These are phyloP conservation scores for Bolinopsis microptera DNA, from an alignment of 37 sponge, comb jelly and placozoan genomes.

Conservation along the genomic window DNA sequence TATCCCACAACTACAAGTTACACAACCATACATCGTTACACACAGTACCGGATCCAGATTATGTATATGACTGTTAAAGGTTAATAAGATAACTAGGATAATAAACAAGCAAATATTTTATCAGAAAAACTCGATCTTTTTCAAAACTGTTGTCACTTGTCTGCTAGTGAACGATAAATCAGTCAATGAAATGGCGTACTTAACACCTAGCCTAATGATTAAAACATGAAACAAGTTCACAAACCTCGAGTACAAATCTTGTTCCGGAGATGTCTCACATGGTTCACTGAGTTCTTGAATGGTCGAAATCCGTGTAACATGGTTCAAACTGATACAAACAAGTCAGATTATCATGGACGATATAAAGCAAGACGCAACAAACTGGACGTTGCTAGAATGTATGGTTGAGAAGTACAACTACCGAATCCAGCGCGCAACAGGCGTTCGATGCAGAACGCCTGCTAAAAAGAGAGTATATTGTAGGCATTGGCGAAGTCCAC, in stretches of 20 bases:
- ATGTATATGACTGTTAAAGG: too few relatives aligned
- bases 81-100: too few relatives aligned
- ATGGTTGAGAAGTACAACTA: conserved; percentile 55
- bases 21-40: too few relatives aligned
- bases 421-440: conserved; percentile 55
- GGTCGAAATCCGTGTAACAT: conserved; percentile 51
- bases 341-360: conserved; percentile 22
- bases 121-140: too few relatives aligned
- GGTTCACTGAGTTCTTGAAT: conserved; percentile 41
- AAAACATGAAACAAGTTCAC: not conserved
- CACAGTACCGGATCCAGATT: too few relatives aligned
- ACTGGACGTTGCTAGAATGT: not conserved
- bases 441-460: conserved; percentile 56
- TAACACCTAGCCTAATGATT: too few relatives aligned
- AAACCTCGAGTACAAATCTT: conserved; percentile 56
- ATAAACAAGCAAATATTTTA: too few relatives aligned
- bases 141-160: too few relatives aligned
- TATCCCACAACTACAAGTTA: too few relatives aligned
- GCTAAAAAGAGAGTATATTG: conserved; percentile 50
- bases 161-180: too few relatives aligned
- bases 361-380: not conserved
- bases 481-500: conserved; percentile 37
- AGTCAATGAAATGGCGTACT: too few relatives aligned
- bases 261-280: conserved; percentile 6
- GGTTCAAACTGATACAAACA: conserved; percentile 8